Conservation (phyloP, 2,113 vertebrate species). For the Gnathonemus longibarbis region DNA sequence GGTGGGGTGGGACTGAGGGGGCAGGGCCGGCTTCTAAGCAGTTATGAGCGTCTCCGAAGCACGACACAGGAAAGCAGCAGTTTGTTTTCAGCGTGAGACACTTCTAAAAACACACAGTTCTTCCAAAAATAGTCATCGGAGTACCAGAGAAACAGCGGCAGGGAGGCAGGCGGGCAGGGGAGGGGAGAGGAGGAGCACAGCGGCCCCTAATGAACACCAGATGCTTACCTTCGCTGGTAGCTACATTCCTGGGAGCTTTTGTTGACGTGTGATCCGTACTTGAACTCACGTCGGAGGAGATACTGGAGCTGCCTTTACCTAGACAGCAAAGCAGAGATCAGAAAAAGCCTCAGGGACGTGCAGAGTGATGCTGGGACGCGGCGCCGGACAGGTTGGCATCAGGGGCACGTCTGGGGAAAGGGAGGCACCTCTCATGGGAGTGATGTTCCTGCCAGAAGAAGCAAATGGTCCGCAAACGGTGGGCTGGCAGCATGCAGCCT, state of each 20-base stretch:
- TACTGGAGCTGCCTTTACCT: conserved; percentile 99
- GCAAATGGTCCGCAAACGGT: background rate
- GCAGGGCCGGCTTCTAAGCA: conserved; percentile 25
- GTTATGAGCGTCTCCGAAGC: conserved; percentile 36
- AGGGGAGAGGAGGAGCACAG: background rate
- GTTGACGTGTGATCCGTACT: conserved; percentile 96
- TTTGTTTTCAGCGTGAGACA: conserved; percentile 58
- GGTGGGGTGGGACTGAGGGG: conserved; percentile 34
- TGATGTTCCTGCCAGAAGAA: background rate
- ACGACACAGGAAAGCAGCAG: conserved; percentile 39
- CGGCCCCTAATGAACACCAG: conserved; percentile 65
- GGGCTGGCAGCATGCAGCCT: background rate
- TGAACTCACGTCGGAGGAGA: conserved; percentile 99
- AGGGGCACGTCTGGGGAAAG: background rate
- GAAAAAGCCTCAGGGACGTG: background rate
- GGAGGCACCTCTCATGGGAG: background rate
- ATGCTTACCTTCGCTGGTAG: conserved; percentile 95
- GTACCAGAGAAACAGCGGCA: conserved; percentile 25
- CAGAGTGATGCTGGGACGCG: background rate
- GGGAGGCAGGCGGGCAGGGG: conserved; percentile 20
- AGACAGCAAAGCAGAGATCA: conserved; percentile 42
- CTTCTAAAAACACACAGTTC: conserved; percentile 51
- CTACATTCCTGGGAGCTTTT: conserved; percentile 92
- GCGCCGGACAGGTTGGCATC: background rate
- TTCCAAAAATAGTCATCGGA: conserved; percentile 54